Evolutionary conservation across 2,113 vertebrate genomes (phyloP).

Genomic region (Platanista minor): DNA sequence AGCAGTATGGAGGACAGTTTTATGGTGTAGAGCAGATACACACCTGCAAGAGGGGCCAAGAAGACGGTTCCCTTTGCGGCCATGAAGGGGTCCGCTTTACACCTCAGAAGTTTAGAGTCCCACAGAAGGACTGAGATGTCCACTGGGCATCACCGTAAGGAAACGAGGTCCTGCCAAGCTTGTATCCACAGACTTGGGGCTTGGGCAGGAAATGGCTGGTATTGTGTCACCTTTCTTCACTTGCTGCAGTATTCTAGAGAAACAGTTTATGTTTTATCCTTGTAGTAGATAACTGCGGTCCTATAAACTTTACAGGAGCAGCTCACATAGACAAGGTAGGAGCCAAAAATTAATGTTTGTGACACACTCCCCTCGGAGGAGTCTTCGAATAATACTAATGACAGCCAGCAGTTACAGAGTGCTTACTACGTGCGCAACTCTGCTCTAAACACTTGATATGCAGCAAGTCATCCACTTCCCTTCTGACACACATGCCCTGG

Average conservation of each 20-base stretch:
- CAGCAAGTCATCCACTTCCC: not conserved
- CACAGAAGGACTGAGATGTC: not conserved
- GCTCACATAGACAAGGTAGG: not conserved
- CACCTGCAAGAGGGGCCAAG: not conserved
- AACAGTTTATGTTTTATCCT: not conserved
- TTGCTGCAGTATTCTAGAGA: not conserved
- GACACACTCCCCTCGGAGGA: not conserved
- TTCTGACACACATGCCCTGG: not conserved
- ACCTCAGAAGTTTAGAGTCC: not conserved
- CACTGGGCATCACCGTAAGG: rapidly evolving
- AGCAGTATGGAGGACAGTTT: rapidly evolving
- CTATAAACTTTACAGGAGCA: not conserved
- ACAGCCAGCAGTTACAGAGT: rapidly evolving
- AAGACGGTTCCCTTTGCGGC: not conserved
- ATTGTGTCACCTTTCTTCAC: constrained; percentile 57
- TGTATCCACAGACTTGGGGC: not conserved
- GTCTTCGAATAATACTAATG: too few species aligned
- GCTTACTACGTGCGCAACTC: rapidly evolving
- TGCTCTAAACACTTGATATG: not conserved
- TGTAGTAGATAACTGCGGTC: not conserved
- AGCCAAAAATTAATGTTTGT: not conserved
- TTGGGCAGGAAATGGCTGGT: not conserved
- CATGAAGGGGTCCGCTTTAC: rapidly evolving
- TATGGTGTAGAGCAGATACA: not conserved
- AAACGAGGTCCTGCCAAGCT: not conserved